Percentiles rank a stretch among this genome's conserved stretches.
Evolutionary conservation across 2,888 invertebrate genomes (phyloP).

Genomic region (Tanaodytes sp.): DNA sequence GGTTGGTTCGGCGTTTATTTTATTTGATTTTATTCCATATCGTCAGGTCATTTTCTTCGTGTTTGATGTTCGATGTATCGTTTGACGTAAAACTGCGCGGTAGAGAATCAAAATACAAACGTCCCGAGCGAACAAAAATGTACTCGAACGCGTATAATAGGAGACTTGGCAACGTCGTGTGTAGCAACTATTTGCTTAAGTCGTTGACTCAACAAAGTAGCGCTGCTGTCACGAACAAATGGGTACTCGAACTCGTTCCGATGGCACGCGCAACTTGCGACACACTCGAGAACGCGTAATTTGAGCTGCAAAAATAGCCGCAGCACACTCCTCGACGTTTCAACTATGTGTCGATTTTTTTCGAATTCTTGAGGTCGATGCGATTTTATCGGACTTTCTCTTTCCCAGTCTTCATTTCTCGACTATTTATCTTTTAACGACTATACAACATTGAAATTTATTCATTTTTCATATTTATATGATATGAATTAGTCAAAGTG

Average conservation of each 20-base stretch:
- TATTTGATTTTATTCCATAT: too few relatives aligned
- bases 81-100: too few relatives aligned
- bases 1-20: too few relatives aligned
- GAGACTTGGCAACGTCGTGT: conserved; percentile 25
- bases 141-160: too few relatives aligned
- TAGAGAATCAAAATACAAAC: too few relatives aligned
- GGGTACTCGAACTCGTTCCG: conserved; percentile 52
- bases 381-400: background rate
- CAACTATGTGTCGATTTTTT: conserved; percentile 29
- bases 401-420: background rate
- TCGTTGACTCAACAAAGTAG: conserved; percentile 30
- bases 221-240: conserved; percentile 42
- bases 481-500: too few relatives aligned
- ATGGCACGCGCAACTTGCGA: conserved; percentile 51
- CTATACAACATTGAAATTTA: too few relatives aligned
- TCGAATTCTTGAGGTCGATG: conserved; percentile 38
- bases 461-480: too few relatives aligned
- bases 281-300: conserved; percentile 51
- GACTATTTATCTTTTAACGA: background rate
- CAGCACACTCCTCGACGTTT: conserved; percentile 35
- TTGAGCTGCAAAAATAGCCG: conserved; percentile 45
- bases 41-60: too few relatives aligned
- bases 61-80: too few relatives aligned
- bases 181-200: conserved; percentile 26
- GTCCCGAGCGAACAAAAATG: too few relatives aligned